These are phyloP conservation scores for Drosophila nr. medialis DNA, from an alignment of 2,888 invertebrate species.

Conservation along the genomic window DNA sequence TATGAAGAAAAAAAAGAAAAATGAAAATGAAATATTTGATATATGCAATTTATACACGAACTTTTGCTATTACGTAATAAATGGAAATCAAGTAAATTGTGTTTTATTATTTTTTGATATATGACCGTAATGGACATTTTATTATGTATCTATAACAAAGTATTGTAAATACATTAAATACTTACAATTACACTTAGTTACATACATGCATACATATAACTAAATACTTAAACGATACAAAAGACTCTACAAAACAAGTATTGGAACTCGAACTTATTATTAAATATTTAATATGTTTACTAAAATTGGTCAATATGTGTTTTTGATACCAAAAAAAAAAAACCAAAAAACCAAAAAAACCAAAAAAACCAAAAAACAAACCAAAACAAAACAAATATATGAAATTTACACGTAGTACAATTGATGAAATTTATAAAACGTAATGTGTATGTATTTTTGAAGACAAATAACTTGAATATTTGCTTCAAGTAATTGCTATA, in stretches of 20 bases:
- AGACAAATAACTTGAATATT: slow-evolving; percentile 24
- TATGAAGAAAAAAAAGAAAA: slow-evolving; percentile 9
- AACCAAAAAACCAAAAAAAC: not conserved
- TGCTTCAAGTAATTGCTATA: slow-evolving; percentile 42
- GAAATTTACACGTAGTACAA: slow-evolving; percentile 77
- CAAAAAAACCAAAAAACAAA: slow-evolving; percentile 12
- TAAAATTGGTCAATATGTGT: slow-evolving; percentile 75
- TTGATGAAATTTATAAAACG: slow-evolving; percentile 68
- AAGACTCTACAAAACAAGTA: slow-evolving; percentile 74
- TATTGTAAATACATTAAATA: slow-evolving; percentile 61
- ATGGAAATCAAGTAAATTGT: slow-evolving; percentile 67
- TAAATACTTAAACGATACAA: slow-evolving; percentile 72
- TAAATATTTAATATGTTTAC: slow-evolving; percentile 68
- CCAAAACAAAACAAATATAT: slow-evolving; percentile 47
- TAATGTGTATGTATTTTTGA: slow-evolving; percentile 69
- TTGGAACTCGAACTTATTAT: slow-evolving; percentile 78
- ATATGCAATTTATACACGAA: slow-evolving; percentile 73
- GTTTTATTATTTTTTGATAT: slow-evolving; percentile 56
- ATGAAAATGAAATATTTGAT: slow-evolving; percentile 61
- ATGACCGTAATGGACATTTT: too few relatives aligned
- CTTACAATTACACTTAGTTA: slow-evolving; percentile 28
- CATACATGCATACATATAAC: slow-evolving; percentile 48
- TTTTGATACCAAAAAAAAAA: slow-evolving; percentile 62
- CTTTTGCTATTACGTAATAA: slow-evolving; percentile 71
- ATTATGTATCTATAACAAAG: slow-evolving; percentile 45